These are phyloP conservation scores for Eumaeus atala DNA, from an alignment of 1,140 invertebrate genomes.

Conservation along the genomic window DNA sequence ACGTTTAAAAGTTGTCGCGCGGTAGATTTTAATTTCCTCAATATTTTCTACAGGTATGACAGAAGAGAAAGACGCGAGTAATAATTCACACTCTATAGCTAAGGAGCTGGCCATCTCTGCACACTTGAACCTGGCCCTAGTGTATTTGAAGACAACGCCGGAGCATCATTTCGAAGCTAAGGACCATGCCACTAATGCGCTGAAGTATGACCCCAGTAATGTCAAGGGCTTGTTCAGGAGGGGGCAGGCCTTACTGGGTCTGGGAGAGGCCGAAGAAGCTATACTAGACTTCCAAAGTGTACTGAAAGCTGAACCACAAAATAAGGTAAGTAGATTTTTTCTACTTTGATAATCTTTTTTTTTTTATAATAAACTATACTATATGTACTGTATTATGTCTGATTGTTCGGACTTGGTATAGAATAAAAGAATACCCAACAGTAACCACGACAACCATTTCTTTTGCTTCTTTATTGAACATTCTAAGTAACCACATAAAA, in stretches of 20 bases:
- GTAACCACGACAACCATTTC: no score
- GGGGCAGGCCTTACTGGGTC: conserved; percentile 85
- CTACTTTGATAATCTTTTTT: no score
- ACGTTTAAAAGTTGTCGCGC: no score
- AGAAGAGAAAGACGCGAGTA: conserved; percentile 25
- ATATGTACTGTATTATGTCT: no score
- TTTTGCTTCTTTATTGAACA: no score
- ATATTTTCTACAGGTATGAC: conserved; percentile 18
- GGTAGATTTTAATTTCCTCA: no score
- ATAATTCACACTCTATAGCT: conserved; percentile 49
- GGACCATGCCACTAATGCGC: conserved; percentile 79
- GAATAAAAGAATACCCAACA: no score
- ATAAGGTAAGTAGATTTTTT: conserved; percentile 52
- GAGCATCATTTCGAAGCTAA: conserved; percentile 81
- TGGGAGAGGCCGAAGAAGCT: conserved; percentile 87
- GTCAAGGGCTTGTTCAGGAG: conserved; percentile 93
- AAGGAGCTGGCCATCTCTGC: conserved; percentile 81
- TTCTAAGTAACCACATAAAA: no score
- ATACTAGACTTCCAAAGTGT: conserved; percentile 87
- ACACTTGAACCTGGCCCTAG: conserved; percentile 90
- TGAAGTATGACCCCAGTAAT: conserved; percentile 85
- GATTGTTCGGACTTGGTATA: no score
- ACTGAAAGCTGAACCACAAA: conserved; percentile 77
- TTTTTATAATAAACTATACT: no score
- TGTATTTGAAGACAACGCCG: conserved; percentile 86